Percentiles rank a stretch among this genome's conserved stretches.
Evolutionary conservation across 1,140 invertebrate species (phyloP).

Genomic region (Copidosoma floridanum): DNA sequence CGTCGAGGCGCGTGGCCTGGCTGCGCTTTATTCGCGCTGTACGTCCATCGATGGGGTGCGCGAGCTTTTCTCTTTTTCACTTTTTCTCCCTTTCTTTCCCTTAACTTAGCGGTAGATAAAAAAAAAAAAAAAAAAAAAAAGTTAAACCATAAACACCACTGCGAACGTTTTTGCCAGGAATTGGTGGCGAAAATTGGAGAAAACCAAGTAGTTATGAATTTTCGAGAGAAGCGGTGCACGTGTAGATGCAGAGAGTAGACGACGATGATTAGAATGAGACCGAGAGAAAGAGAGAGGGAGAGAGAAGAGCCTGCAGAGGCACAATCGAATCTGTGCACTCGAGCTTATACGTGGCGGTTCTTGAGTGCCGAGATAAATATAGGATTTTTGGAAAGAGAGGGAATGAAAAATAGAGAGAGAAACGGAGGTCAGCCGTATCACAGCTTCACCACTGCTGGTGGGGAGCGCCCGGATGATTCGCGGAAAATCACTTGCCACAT

Average conservation of each 20-base stretch:
- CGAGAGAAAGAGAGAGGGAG: slow-evolving; percentile 30
- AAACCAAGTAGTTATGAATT: neutral
- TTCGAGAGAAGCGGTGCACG: neutral
- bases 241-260: neutral
- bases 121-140: no score
- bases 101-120: no score
- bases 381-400: slow-evolving; percentile 47
- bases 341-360: no score
- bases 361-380: slow-evolving; percentile 51
- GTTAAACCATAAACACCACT: no score
- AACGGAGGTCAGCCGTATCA: slow-evolving; percentile 51
- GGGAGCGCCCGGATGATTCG: no score
- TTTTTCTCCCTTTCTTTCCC: no score
- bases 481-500: no score
- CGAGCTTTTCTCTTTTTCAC: neutral
- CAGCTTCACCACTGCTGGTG: neutral
- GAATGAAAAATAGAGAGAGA: no score
- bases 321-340: no score
- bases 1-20: neutral
- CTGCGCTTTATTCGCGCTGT: neutral
- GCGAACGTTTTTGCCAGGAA: no score
- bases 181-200: neutral
- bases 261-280: no score
- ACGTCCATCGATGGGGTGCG: neutral
- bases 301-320: slow-evolving; percentile 36